Base-by-base conservation (phyloP, 2,888 invertebrate genomes). In the Nasonia oneida region DNA sequence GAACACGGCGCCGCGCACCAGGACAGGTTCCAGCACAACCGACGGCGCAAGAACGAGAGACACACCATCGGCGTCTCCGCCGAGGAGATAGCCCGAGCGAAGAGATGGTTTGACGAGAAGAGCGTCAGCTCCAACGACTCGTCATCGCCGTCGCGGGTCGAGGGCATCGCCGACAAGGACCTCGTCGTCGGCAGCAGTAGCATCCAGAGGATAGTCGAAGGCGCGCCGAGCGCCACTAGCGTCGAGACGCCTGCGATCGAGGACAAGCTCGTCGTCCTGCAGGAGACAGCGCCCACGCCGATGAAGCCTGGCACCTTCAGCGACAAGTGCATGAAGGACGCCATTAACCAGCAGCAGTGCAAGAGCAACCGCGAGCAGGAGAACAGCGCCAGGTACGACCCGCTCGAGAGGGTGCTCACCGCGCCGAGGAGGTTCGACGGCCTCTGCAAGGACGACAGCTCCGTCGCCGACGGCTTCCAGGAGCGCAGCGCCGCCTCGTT, bases 61-160 rank as follows among this genome's bases (percentile, higher is more conserved):
- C 97, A 98, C 92, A 98, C 98, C 0, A 97, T 98, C 37, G 97
- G 97, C 75, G 97, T 98, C 29, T 97, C 97, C 64, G 95, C 95
- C 73, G 97, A 97, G 91, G 98, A 98, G 90, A 93, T 98, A 42
- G 97, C 96, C 3, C 96, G 96, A 89, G 98, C 98, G 0, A 94
- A 97, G 74, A 95, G 96, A 84, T 95, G 97, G 90, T 95, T 97
- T 88, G 96, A 97, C 29, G 88, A 90, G 18, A 77, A 83, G 33
- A 47, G 4, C 23, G 14, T 14, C 8, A 76, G 64, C 47, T 79
- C 67, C 6, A 47, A 23, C 47, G 74, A 81, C n/a, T 53, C 77
- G 4, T 81, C 83, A 15, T 50, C 83, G 6, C 15, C 53, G 18
- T 15, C 18, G 5, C 15, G 18, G 4, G 18, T 18, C 4, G 73